These are phyloP conservation scores for Drosophila pandora DNA, from an alignment of 1,140 invertebrate species.

Conservation along the genomic window DNA sequence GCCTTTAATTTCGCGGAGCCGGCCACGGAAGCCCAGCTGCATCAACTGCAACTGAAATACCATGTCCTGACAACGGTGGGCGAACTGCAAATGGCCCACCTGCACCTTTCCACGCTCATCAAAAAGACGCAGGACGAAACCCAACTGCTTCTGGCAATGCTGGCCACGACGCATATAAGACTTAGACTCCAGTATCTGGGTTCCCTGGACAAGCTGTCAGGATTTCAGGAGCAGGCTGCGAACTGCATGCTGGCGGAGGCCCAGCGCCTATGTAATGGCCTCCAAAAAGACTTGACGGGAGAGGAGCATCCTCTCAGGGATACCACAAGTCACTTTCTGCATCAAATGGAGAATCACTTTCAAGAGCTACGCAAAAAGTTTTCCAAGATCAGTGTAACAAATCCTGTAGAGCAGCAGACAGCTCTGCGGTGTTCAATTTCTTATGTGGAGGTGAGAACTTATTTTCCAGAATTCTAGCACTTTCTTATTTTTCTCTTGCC, in stretches of 20 bases:
- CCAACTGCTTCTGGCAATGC: conserved; percentile 45
- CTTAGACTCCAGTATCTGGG: conserved; percentile 53
- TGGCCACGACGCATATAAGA: conserved; percentile 58
- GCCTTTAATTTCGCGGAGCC: conserved; percentile 24
- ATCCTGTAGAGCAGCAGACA: background rate
- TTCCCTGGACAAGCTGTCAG: conserved; percentile 1
- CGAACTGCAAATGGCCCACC: conserved; percentile 9
- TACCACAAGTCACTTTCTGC: conserved; percentile 9
- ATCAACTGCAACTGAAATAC: conserved; percentile 58
- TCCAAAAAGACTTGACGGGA: conserved; percentile 4
- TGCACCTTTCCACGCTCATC: conserved; percentile 4
- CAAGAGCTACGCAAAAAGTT: conserved; percentile 17
- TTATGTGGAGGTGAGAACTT: conserved; percentile 28
- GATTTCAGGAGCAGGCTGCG: conserved; percentile 43
- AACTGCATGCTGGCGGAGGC: conserved; percentile 24
- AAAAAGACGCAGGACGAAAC: conserved; percentile 23
- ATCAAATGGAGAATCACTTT: conserved; percentile 31
- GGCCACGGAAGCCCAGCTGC: conserved; percentile 35
- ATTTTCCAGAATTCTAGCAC: background rate
- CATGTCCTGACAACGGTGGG: conserved; percentile 31
- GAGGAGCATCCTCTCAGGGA: conserved; percentile 1
- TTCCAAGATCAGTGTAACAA: background rate
- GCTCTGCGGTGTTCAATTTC: conserved; percentile 39
- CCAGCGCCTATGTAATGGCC: conserved; percentile 8
- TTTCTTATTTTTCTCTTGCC: background rate